Conservation (phyloP, 2,113 vertebrate genomes). For the Arizona elegans region DNA sequence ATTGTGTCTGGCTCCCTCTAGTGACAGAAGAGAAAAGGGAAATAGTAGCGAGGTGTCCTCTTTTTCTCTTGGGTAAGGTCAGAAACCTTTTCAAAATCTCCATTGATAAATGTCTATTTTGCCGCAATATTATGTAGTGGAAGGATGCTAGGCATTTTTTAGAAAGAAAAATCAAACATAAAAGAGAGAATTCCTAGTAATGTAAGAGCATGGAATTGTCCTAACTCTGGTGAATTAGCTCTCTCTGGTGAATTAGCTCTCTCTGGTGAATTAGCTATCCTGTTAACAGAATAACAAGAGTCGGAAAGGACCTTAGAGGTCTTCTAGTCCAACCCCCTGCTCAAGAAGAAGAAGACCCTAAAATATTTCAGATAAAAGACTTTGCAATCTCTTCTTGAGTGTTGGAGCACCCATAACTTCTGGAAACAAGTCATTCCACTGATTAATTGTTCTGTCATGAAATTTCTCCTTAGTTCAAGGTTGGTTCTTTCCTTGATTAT, state of each 20-base stretch:
- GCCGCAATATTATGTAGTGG: background rate
- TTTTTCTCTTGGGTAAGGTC: background rate
- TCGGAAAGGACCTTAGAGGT: background rate
- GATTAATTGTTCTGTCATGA: background rate
- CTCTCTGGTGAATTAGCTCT: background rate
- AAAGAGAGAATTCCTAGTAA: background rate
- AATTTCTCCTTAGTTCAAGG: background rate
- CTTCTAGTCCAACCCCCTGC: background rate
- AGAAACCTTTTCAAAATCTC: background rate
- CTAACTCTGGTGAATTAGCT: background rate
- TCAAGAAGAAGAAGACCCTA: background rate
- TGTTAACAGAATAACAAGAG: background rate
- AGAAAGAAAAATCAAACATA: background rate
- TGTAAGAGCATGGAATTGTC: background rate
- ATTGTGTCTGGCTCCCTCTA: slow-evolving; percentile 39
- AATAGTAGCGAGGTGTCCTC: no score
- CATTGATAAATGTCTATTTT: background rate
- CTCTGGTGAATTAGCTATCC: background rate
- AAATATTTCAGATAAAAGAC: background rate
- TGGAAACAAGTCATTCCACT: background rate
- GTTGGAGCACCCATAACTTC: background rate
- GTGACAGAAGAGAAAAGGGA: slow-evolving; percentile 34
- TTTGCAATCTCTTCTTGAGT: background rate
- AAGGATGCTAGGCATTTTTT: background rate
- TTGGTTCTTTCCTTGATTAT: background rate